phyloP scores from a whole-genome alignment of 2,113 vertebrate species.

The Tiliqua scincoides region DNA sequence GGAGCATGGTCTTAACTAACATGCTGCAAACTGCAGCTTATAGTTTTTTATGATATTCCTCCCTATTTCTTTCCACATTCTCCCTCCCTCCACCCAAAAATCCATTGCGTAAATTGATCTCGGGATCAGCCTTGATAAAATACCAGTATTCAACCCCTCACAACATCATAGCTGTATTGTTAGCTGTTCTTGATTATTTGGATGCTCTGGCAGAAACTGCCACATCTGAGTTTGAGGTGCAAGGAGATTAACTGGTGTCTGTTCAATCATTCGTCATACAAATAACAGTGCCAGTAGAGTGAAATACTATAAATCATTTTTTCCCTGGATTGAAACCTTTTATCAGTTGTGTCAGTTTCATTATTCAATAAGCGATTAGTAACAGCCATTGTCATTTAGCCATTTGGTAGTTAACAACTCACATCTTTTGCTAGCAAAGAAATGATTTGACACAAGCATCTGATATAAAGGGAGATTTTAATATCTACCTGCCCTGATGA shows the following conservation, averaged over 20 bases:
- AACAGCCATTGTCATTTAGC: slow-evolving; percentile 83
- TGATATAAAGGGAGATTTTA: slow-evolving; percentile 1
- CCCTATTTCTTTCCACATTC: neutral
- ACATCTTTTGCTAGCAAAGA: neutral
- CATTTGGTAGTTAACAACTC: slow-evolving; percentile 66
- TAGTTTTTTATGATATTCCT: neutral
- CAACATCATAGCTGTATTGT: neutral
- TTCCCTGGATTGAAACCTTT: slow-evolving; percentile 90
- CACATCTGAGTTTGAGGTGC: slow-evolving; percentile 44
- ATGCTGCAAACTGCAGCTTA: slow-evolving; percentile 5
- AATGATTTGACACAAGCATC: neutral
- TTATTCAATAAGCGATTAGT: slow-evolving; percentile 91
- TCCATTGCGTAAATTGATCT: slow-evolving; percentile 53
- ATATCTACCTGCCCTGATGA: neutral
- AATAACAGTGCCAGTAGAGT: slow-evolving; percentile 84
- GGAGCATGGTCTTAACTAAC: neutral
- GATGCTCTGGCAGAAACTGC: slow-evolving; percentile 47
- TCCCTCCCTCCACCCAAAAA: slow-evolving; percentile 7
- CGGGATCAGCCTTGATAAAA: slow-evolving; percentile 67
- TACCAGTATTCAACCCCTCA: slow-evolving; percentile 47
- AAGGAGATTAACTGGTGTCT: slow-evolving; percentile 73
- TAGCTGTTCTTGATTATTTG: slow-evolving; percentile 60
- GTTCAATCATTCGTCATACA: slow-evolving; percentile 82
- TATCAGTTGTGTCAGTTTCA: slow-evolving; percentile 94
- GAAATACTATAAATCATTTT: slow-evolving; percentile 90